phyloP scores from a whole-genome alignment of 2,113 vertebrate genomes.

The Rutilus rutilus region DNA sequence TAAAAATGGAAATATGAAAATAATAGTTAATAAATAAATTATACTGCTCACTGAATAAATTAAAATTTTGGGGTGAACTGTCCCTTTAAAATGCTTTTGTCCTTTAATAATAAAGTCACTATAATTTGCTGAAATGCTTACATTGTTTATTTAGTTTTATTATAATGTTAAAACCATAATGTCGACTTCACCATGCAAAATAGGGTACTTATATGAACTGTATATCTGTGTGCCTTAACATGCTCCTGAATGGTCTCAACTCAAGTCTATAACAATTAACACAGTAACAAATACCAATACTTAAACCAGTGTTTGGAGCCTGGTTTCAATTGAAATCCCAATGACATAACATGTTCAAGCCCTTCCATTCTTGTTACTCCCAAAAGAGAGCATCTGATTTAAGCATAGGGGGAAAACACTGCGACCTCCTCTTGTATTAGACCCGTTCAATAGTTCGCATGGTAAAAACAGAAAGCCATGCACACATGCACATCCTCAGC shows the following conservation, averaged over 20 bases:
- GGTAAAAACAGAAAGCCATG: not conserved
- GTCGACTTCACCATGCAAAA: not conserved
- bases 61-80: not conserved
- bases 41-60: not conserved
- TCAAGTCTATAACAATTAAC: not conserved
- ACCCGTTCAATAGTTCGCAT: not conserved
- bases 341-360: not conserved
- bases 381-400: constrained; percentile 28
- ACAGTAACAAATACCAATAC: not conserved
- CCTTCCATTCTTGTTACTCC: not conserved
- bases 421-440: not conserved
- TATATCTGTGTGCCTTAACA: not conserved
- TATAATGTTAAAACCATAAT: not conserved
- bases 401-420: not conserved
- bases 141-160: not conserved
- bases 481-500: not conserved
- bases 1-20: not conserved
- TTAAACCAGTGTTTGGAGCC: not conserved
- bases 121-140: not conserved
- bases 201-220: not conserved
- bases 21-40: not conserved
- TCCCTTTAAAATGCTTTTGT: not conserved
- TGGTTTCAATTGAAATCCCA: not conserved
- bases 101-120: not conserved
- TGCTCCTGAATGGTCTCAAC: not conserved